These are phyloP conservation scores for Matsumurasca onukii DNA, from an alignment of 1,140 invertebrate species.

Conservation along the genomic window DNA sequence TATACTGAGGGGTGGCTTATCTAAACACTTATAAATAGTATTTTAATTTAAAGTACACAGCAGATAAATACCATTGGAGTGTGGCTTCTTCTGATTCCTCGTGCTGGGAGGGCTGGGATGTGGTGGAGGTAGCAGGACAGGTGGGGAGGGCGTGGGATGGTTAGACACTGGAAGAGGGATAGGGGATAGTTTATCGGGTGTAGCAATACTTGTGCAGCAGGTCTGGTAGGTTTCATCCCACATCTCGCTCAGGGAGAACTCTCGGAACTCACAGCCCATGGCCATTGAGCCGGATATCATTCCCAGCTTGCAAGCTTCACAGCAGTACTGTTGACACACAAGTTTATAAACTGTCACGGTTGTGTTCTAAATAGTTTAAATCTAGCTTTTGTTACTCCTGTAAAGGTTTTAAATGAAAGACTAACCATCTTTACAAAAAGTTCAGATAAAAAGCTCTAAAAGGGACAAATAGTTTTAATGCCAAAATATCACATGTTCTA, in stretches of 20 bases:
- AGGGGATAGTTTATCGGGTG: no score
- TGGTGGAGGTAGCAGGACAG: not conserved
- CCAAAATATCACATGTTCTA: no score
- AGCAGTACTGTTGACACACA: constrained; percentile 47
- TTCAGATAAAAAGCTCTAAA: no score
- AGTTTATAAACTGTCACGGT: no score
- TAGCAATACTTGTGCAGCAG: constrained; percentile 45
- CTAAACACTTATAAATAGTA: no score
- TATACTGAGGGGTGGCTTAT: no score
- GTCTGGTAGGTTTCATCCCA: constrained; percentile 49
- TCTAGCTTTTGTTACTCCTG: no score
- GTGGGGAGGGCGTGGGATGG: not conserved
- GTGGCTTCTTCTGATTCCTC: not conserved
- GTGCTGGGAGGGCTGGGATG: not conserved
- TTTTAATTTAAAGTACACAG: no score
- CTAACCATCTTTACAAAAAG: no score
- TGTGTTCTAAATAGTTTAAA: no score
- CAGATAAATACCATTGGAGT: constrained; percentile 1
- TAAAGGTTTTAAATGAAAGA: no score
- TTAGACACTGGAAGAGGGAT: not conserved
- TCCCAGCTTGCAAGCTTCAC: constrained; percentile 52
- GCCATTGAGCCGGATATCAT: constrained; percentile 47
- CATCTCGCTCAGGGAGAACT: constrained; percentile 46
- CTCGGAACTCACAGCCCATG: constrained; percentile 46
- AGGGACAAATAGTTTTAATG: no score